These are phyloP conservation scores for Dioctria rufipes DNA, from an alignment of 2,888 invertebrate species.

Conservation along the genomic window DNA sequence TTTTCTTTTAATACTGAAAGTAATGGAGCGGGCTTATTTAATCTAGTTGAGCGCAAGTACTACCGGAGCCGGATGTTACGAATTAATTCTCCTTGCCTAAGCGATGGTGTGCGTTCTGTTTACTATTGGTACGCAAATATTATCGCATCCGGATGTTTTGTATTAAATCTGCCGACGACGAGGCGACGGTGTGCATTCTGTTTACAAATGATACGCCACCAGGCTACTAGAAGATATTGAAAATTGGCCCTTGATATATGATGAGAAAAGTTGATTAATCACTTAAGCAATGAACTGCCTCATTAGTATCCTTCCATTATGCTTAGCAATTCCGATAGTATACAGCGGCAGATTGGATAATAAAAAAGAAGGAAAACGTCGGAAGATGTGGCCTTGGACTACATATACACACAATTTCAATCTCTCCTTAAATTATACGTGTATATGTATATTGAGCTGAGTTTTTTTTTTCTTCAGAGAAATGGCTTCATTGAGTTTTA, in stretches of 20 bases:
- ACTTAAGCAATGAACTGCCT: slow-evolving; percentile 10
- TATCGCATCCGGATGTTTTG: background rate
- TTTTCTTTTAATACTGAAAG: background rate
- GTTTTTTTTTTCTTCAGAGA: background rate
- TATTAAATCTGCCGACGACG: slow-evolving; percentile 1
- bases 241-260: slow-evolving; percentile 38
- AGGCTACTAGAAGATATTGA: background rate
- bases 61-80: background rate
- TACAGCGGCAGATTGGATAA: too few species aligned
- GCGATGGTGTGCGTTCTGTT: background rate
- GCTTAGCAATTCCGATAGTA: background rate
- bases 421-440: background rate
- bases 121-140: background rate
- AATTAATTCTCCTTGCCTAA: background rate
- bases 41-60: background rate
- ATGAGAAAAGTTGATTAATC: slow-evolving; percentile 34
- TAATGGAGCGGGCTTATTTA: background rate
- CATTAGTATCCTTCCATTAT: slow-evolving; percentile 29
- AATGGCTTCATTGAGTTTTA: slow-evolving; percentile 27
- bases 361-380: background rate
- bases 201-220: slow-evolving; percentile 2
- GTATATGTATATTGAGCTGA: background rate
- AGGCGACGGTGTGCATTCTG: background rate
- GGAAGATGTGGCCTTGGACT: background rate
- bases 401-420: background rate